Evolutionary conservation across 2,113 vertebrate species (phyloP).

Genomic region (Cheirogaleus medius): DNA sequence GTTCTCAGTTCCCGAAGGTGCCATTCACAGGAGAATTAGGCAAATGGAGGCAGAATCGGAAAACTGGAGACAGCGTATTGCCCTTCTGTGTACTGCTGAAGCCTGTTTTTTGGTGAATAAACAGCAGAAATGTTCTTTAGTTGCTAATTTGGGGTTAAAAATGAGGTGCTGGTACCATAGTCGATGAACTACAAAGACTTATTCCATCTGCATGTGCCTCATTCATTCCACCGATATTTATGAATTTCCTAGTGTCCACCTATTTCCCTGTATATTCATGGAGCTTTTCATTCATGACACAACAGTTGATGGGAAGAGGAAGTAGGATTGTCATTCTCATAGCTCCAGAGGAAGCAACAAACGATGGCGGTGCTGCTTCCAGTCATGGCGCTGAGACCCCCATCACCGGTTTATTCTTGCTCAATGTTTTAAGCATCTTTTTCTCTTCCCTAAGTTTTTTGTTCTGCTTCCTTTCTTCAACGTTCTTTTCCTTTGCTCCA

Average conservation of each 20-base stretch:
- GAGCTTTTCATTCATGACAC: neutral
- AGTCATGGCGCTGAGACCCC: rapidly evolving
- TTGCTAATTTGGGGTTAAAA: neutral
- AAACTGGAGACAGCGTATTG: rapidly evolving
- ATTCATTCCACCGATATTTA: neutral
- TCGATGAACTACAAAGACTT: neutral
- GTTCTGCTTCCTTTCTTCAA: neutral
- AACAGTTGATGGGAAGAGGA: neutral
- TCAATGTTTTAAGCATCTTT: rapidly evolving
- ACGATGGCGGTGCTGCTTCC: neutral
- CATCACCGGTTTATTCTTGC: neutral
- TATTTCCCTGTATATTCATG: neutral
- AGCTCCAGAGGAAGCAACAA: neutral
- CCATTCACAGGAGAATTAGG: neutral
- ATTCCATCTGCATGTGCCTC: neutral
- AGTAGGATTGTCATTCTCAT: no score
- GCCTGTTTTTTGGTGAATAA: neutral
- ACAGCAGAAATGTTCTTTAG: neutral
- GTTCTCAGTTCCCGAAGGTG: rapidly evolving
- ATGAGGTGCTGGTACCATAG: neutral
- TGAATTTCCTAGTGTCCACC: neutral
- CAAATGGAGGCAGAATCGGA: neutral
- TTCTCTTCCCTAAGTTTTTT: neutral
- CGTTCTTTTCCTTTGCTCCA: neutral
- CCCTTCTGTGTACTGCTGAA: neutral